Evolutionary conservation across 2,888 invertebrate species (phyloP).

Genomic region (Halocaridina rubra): DNA sequence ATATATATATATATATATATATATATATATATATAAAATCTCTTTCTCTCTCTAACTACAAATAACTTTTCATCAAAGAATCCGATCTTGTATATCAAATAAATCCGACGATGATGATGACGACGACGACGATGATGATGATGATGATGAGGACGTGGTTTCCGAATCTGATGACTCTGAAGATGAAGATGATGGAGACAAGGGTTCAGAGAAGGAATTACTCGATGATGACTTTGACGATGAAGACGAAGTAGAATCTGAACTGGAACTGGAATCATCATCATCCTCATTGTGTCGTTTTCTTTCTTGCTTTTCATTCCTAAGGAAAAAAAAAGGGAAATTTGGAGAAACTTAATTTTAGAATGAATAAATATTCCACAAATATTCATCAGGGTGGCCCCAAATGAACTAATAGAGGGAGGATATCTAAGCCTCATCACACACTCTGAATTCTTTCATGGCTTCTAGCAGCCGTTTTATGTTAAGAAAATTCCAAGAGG

Average conservation of each 20-base stretch:
- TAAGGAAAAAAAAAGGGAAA: too few species aligned
- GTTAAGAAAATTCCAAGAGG: too few species aligned
- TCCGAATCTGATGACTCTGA: constrained; percentile 16
- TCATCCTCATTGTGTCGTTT: too few species aligned
- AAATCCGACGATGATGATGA: constrained; percentile 31
- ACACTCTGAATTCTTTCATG: too few species aligned
- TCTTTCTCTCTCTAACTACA: background rate
- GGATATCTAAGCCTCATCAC: too few species aligned
- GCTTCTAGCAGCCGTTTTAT: too few species aligned
- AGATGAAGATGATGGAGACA: background rate
- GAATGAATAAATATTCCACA: too few species aligned
- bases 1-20: background rate
- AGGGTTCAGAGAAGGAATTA: background rate
- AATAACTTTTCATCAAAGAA: constrained; percentile 14
- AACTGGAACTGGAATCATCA: too few species aligned
- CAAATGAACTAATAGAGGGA: too few species aligned
- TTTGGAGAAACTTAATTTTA: too few species aligned
- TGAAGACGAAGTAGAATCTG: constrained; percentile 10
- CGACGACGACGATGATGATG: constrained; percentile 5
- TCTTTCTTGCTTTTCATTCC: too few species aligned
- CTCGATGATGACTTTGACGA: too few species aligned
- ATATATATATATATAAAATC: constrained; percentile 1
- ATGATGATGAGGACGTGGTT: background rate
- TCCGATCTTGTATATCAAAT: constrained; percentile 32
- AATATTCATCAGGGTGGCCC: background rate